Base-by-base conservation (phyloP, 2,113 vertebrate species). In the Gavialis gangeticus region DNA sequence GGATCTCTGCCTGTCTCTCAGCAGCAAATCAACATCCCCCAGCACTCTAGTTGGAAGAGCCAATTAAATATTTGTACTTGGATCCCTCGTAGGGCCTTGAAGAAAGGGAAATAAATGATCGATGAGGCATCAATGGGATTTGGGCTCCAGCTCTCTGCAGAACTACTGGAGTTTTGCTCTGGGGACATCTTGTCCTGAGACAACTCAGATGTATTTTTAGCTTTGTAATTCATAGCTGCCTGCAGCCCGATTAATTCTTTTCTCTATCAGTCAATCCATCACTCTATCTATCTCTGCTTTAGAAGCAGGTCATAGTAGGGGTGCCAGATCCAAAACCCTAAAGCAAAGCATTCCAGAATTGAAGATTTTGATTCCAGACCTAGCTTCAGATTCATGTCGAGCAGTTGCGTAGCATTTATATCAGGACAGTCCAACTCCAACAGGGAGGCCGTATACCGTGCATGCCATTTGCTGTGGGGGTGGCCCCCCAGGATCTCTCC, bases 191-290 rank as follows among this genome's bases (percentile, higher is more conserved):
- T 9, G 0, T 79, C 75, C 78, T 85, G 91, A 94, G 85, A 84
- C 24, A 21, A 78, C 1, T 16, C 91, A 84, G 89, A 84, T 91
- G 81, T 93, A 96, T 95, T 96, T 96, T 96, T 92, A 97, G 83
- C 78, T 1, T 0, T 0, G 1, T 84, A 94, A 95, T 95, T 96
- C 93, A 87, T 55, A 13, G 85, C 85, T 80, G 46, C 83, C 93
- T 96, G 21, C 87, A 90, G 83, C 25, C 78, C 66, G 69, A 86
- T 91, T 79, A 88, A 84, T 86, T 93, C 89, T 37, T 37, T 71
- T 25, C 83, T 75, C 89, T 34, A 0, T 4, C 59, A 87, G 95
- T 93, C 93, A 84, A 82, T 93, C 64, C 55, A 15, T 95, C 91
- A 86, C 2, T 0, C 3, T 11, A 1, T 46, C 66, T 27, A 71